Evolutionary conservation across 1,140 invertebrate species (phyloP).

Genomic region (Microplitis mediator): DNA sequence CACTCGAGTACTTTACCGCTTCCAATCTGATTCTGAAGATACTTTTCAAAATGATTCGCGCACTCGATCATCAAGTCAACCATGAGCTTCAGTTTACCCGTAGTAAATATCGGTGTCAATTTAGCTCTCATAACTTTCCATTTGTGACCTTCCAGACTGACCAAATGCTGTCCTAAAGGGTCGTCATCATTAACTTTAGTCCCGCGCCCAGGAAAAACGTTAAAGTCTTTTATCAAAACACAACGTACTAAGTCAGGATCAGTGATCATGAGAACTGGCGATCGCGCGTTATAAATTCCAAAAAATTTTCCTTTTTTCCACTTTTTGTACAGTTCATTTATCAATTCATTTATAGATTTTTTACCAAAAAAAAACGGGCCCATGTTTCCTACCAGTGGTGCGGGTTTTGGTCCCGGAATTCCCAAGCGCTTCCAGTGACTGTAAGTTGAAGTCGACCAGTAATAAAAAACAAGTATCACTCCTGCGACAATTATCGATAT

Average conservation of each 20-base stretch:
- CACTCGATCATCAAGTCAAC: slow-evolving; percentile 43
- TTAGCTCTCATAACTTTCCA: slow-evolving; percentile 51
- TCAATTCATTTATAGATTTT: slow-evolving; percentile 26
- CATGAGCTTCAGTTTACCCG: slow-evolving; percentile 56
- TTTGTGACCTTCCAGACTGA: slow-evolving; percentile 41
- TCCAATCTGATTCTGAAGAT: slow-evolving; percentile 25
- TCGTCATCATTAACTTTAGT: slow-evolving; percentile 53
- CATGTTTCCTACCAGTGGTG: slow-evolving; percentile 48
- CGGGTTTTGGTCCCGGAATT: slow-evolving; percentile 50
- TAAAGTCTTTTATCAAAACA: slow-evolving; percentile 67
- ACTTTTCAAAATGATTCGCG: slow-evolving; percentile 35
- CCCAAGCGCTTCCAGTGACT: slow-evolving; percentile 54
- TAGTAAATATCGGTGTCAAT: slow-evolving; percentile 56
- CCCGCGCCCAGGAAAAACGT: slow-evolving; percentile 61
- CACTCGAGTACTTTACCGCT: slow-evolving; percentile 32
- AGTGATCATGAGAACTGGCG: slow-evolving; percentile 61
- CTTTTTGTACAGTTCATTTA: slow-evolving; percentile 32
- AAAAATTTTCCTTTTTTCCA: slow-evolving; percentile 35
- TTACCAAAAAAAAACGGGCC: slow-evolving; percentile 23
- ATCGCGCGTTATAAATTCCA: slow-evolving; percentile 47
- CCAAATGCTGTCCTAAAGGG: slow-evolving; percentile 49
- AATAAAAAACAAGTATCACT: neutral
- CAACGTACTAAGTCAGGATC: slow-evolving; percentile 68
- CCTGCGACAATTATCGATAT: neutral
- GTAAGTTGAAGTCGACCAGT: slow-evolving; percentile 30